Base-by-base conservation (phyloP, 92 coral and sea anemone species). In the Porites evermanni region DNA sequence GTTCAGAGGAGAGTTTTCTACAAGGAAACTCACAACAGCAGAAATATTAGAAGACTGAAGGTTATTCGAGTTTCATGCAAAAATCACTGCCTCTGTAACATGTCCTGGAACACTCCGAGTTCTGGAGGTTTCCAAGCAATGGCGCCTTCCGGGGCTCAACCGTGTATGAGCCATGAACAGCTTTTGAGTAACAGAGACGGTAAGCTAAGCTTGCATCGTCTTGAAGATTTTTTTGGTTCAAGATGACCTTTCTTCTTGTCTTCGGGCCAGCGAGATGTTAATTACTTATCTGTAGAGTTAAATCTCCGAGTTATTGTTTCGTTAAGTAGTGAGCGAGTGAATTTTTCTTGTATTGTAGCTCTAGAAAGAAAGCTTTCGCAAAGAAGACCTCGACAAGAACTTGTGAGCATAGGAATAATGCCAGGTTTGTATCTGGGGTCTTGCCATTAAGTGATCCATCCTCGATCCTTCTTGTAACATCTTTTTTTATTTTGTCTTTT, bases 401-500 rank as follows among this genome's bases (percentile, higher is more conserved):
- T 97, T 53, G 98, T 97, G 16, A 92, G 87, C 84, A 96, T 94
- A 84, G 99, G 99, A 81, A 97, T 97, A 18, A 97, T 97, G 96
- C 99, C 99, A 93, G 99, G 99, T 97, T 53, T 24, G 61, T 58
- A 13, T 23, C 44, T 24, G 7, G 47, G n/a, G 11, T 47, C 32
- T 59, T 70, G 78, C 26, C 78, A 81, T 69, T 54, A n/a, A 38
- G 47, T 38, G 47, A 19, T 7, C 69, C 38, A 23, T 56, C 14
- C 54, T 9, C 59, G 19, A 4, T 65, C 70, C 50, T n/a, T 12
- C 21, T 17, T 70, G 11, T 8, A 56, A 61, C 11, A 58, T 70
- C 19, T 56, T 66, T 90, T 53, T 88, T 54, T 72, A 14, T 60
- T 85, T 80, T 81, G 71, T 74, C 75, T 16, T 94, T 84, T 84